A percentile compares a stretch with the other conserved stretches of the same genome.
Conservation (phyloP, 2,113 vertebrate species). For the Litocranius walleri region DNA sequence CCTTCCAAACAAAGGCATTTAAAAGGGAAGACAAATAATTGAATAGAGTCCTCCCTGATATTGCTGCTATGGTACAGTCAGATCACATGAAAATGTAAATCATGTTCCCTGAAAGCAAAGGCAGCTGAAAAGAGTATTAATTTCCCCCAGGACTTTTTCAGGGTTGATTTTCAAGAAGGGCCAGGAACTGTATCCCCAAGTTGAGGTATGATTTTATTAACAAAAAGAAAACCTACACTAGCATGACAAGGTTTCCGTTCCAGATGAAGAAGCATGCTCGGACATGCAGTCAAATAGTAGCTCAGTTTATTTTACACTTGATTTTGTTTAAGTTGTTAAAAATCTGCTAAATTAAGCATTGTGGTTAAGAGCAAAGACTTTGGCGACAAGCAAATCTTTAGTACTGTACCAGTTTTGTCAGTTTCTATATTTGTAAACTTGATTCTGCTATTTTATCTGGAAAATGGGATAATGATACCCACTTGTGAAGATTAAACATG, state of each 20-base stretch:
- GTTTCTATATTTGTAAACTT: neutral
- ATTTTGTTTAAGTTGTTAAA: neutral
- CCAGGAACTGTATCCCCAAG: neutral
- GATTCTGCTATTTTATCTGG: neutral
- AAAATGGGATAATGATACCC: neutral
- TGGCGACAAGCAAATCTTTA: neutral
- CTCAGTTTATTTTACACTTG: neutral
- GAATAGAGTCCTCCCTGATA: neutral
- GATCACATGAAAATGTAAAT: neutral
- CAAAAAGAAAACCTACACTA: neutral
- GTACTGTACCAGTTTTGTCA: neutral
- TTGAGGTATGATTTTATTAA: neutral
- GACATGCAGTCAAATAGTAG: neutral
- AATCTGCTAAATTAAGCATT: neutral
- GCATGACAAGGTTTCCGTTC: neutral
- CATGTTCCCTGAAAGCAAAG: conserved; percentile 10
- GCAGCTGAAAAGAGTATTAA: neutral
- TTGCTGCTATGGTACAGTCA: neutral
- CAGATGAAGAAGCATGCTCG: neutral
- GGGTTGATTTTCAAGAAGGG: neutral
- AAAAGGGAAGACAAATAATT: neutral
- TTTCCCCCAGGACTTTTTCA: conserved; percentile 4
- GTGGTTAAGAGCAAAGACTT: neutral
- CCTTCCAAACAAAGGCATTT: neutral
- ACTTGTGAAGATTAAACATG: neutral